Evolutionary conservation across 2,113 vertebrate species (phyloP).

Genomic region (Sorex araneus): DNA sequence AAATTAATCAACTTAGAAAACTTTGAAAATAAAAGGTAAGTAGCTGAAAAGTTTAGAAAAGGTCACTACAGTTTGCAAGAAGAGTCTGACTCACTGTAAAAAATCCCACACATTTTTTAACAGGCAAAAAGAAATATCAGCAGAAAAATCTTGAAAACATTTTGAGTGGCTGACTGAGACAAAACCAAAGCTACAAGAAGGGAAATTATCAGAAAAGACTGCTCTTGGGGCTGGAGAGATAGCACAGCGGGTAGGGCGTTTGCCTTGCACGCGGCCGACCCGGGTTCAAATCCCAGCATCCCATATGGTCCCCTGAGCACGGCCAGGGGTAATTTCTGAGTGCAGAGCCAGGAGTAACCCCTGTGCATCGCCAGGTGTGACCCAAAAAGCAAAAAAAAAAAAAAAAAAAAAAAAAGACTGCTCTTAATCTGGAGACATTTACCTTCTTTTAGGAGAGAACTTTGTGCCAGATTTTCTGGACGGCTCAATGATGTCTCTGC

Average conservation of each 20-base stretch:
- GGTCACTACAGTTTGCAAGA: slow-evolving; percentile 15
- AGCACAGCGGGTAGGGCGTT: too few relatives aligned
- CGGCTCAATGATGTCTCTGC: background rate
- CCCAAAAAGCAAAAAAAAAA: too few relatives aligned
- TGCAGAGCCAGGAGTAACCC: too few relatives aligned
- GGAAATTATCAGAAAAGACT: background rate
- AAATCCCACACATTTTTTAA: background rate
- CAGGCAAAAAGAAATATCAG: background rate
- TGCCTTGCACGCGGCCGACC: too few relatives aligned
- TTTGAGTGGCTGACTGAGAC: background rate
- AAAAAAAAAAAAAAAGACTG: too few relatives aligned
- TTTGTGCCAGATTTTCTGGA: background rate
- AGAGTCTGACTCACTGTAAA: slow-evolving; percentile 42
- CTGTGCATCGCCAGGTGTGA: too few relatives aligned
- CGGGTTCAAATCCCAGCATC: too few relatives aligned
- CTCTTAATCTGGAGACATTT: background rate
- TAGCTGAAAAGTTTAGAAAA: background rate
- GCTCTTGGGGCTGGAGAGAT: too few relatives aligned
- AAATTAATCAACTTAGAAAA: background rate
- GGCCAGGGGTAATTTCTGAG: too few relatives aligned
- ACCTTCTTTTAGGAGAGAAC: background rate
- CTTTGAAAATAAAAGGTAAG: slow-evolving; percentile 44
- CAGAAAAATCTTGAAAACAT: background rate
- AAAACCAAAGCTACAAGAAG: background rate
- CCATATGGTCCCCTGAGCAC: too few relatives aligned